Base-by-base conservation (phyloP, 2,113 vertebrate species). In the Spheniscus mendiculus region DNA sequence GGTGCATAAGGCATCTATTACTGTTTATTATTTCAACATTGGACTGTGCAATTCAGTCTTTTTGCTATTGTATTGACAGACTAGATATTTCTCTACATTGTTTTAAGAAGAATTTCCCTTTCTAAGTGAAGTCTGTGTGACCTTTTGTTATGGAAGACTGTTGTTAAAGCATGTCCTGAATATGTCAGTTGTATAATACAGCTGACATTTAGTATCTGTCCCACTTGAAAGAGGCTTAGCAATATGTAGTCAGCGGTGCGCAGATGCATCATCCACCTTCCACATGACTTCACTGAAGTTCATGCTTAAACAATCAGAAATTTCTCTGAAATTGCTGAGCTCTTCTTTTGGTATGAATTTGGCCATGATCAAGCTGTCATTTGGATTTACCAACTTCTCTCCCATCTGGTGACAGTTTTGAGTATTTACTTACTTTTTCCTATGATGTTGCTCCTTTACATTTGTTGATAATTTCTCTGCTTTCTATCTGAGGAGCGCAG, bases 121-220 rank as follows among this genome's bases (percentile, higher is more conserved):
- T 80, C 23, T 40, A 66, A 73, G 47, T 40, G 73, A 40, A 66
- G 81, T 23, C 65, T 89, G 15, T 53, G 73, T 89, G 77, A 94
- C 73, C 73, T 91, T 92, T 78, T 62, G 49, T 56, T 81, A 40
- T 29, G 59, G 29, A 71, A 72, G 23, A 47, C 17, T 71, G 73
- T 49, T 92, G 73, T 85, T 90, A 92, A 79, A 83, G 12, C 83
- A 74, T 22, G 61, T 74, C 61, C 91, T 87, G 85, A 42, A 66
- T 40, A 63, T 22, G 34, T 83, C 73, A 77, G 58, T 34, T 83
- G 72, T 66, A 32, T 49, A 90, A 66, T 30, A 66, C 63, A 89
- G 29, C 49, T 89, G 93, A 70, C 72, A 89, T 86, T 94, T 89
- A 40, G 30, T 65, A 3, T 78, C 59, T 93, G 58, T 93, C 80